Base-by-base conservation (phyloP, 2,888 invertebrate species). In the Tubulanus polymorphus region DNA sequence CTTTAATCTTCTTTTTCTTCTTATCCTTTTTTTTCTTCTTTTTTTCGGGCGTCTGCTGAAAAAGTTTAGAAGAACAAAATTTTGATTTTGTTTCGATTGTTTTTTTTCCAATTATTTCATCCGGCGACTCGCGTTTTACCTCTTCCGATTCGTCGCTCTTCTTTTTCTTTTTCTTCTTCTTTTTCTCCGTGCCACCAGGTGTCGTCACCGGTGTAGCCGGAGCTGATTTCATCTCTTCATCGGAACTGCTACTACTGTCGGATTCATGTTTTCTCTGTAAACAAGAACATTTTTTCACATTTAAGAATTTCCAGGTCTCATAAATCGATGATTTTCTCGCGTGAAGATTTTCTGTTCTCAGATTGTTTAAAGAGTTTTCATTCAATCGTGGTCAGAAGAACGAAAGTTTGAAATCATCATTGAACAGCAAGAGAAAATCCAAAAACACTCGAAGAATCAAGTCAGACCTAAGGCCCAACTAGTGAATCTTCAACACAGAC, bases 1-100 rank as follows among this genome's bases (percentile, higher is more conserved):
- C 62, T 35, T 59, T 59, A 35, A 63, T 59, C 53, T 69, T 63
- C 56, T 18, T 20, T 41, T 70, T 66, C 58, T 72, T 65, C 51
- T 70, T 68, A 57, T 72, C 71, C 57, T 72, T 63, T 56, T 63
- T 73, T 60, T 73, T 73, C 56, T 73, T 71, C 62, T 73, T 71
- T 57, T 71, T 72, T 51, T 72, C 66, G 51, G 67, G 64, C 5
- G 69, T 65, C 6, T 55, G 63, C 61, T 67, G 62, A n/a, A 58
- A 56, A 54, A 27, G 55, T 5, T 35, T 46, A 2, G 28, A 41
- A 30, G 6, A 37, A 48, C 20, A 49, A 27, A 51, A 29, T 8
- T 27, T 23, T 8, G 50, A 25, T n/a, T 32, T 12, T 32, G n/a
- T n/a, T 32, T 10, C 35, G 18, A 23, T 23, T 23, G 15, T 41